Evolutionary conservation across 2,888 invertebrate species (phyloP), one percentile per base, ranked within the genome.

Genomic region (Dromius quadrimaculatus): DNA sequence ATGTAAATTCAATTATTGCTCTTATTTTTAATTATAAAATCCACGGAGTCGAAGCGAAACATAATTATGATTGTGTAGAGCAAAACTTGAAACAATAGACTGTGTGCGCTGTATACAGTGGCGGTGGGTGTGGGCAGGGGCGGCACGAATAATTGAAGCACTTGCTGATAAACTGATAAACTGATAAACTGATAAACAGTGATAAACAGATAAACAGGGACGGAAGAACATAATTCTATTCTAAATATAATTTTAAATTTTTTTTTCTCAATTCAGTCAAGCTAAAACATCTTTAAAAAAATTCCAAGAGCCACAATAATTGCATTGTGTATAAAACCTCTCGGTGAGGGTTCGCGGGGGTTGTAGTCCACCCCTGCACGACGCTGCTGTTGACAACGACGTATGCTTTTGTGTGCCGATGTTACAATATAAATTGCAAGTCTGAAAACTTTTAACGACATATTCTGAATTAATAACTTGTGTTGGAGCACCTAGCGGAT

Each of bases 401-500:
- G 36, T 66, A 66, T 43, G 34, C 43, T 34, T 59, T 68, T 68
- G 68, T 68, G 59, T 45, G 45, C 38, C 68, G 59, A 68, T 68
- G 68, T 68, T 59, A 68, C 68, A 68, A 68, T 68, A 70, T 70
- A 70, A 70, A 70, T 70, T 78, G 79, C 81, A 79, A 82, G 81
- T 82, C 81, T 82, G 81, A 82, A 82, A 82, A 81, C 81, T 81
- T 82, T 82, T 82, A 82, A 82, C 82, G 82, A 82, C 81, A 81
- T 82, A 82, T 82, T 81, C 78, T 80, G 80, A 78, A 81, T 81
- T 81, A 82, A 82, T 82, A 82, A 82, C 81, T 82, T 81, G 81
- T 47, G 81, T 61, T 79, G 78, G 79, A 80, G 80, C 77, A 78
- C 78, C 75, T 75, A 76, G 74, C 77, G 62, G 81, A 81, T 81